Base-by-base conservation (phyloP, 53 echinoderm and acorn worm species). In the Holothuria leucospilota region DNA sequence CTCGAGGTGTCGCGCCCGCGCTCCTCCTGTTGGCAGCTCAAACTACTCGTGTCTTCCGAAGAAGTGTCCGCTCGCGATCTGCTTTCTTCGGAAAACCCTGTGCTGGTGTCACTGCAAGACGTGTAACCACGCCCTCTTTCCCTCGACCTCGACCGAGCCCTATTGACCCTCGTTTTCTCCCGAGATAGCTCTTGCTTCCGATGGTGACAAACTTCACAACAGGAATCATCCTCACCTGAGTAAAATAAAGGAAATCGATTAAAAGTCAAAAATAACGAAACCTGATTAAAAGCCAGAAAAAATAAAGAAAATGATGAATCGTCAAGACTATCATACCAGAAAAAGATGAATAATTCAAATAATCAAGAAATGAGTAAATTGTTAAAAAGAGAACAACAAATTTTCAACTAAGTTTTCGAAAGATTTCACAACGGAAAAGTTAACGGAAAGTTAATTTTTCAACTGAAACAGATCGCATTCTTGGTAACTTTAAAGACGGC, bases 71-170 rank as follows among this genome's bases (percentile, higher is more conserved):
- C 59, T 29, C 78, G 78, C 9, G 78, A 78, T 78, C 78, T 59
- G 29, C 78, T 78, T 59, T 78, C 78, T 78, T 78, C 78, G 78
- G 78, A 78, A 59, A 78, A 59, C 14, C 56, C 78, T 28, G 78
- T 78, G 59, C 78, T 78, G 59, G 78, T 78, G 18, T 78, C 78
- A 59, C 78, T 78, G 51, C 78, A 56, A 27, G 78, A 78, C 12
- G 59, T 29, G 29, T 78, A 82, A 21, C 51, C 63, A 40, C 64
- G 63, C 18, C 29, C 18, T 39, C 82, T 62, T 41, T 82, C 82
- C 65, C 82, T 62, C 6, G 82, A 82, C 51, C 82, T 24, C 2
- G 82, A 82, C 29, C 82, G 38, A 12, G 82, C 82, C 34, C 82
- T 20, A 27, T 82, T 82, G 38, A 82, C 82, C 26, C 82, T 82